Percentiles rank a stretch among this genome's conserved stretches.
These are phyloP conservation scores for Agraylea sexmaculata DNA, from an alignment of 1,140 invertebrate genomes.

Conservation along the genomic window DNA sequence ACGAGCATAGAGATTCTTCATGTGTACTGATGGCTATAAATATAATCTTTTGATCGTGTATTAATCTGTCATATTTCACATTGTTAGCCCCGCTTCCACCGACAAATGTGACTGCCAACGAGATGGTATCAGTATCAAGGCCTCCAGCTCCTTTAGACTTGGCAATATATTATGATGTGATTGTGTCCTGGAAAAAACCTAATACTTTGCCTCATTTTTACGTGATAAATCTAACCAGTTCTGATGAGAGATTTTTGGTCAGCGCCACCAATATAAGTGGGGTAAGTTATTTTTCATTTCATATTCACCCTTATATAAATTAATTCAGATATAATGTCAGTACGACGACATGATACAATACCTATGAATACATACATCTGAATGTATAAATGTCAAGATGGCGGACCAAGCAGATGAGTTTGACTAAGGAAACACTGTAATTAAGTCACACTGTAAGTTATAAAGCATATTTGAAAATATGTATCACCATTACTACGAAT, in stretches of 20 bases:
- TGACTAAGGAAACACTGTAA: background rate
- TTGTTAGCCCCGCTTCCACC: constrained; percentile 28
- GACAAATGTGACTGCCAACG: constrained; percentile 20
- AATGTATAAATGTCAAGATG: too few relatives aligned
- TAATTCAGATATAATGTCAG: background rate
- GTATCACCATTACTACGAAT: background rate
- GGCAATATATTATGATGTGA: constrained; percentile 27
- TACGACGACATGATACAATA: background rate
- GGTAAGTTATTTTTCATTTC: constrained; percentile 7
- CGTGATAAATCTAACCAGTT: constrained; percentile 17
- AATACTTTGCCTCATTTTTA: constrained; percentile 31
- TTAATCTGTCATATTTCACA: too few relatives aligned
- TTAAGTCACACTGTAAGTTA: background rate
- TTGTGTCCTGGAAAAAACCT: constrained; percentile 29
- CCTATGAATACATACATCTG: background rate
- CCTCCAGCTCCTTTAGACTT: constrained; percentile 7
- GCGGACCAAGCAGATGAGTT: too few relatives aligned
- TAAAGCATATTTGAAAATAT: background rate
- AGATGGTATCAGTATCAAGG: constrained; percentile 5
- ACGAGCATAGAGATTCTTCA: background rate
- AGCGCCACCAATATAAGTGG: constrained; percentile 6
- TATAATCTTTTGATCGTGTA: background rate
- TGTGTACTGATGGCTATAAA: constrained; percentile 6
- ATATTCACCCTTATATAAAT: background rate
- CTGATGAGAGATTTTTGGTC: constrained; percentile 1